A percentile compares a stretch with the other conserved stretches of the same genome.
phyloP scores from a whole-genome alignment of 2,888 invertebrate species.

The Amblyjoppa proteus region DNA sequence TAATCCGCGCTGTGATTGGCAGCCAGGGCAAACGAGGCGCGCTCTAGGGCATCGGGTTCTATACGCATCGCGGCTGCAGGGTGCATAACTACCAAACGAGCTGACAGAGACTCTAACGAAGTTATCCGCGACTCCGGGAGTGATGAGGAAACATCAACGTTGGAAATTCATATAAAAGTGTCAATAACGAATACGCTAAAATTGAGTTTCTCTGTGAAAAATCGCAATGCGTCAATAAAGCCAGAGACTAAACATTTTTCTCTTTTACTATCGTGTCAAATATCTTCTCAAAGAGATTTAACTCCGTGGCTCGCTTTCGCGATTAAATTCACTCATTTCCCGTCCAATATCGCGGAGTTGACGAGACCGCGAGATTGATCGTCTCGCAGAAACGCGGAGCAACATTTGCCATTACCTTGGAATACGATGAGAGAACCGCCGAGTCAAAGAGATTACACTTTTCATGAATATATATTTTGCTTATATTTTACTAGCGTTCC shows the following conservation, averaged over 20 bases:
- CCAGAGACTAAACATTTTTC: not conserved
- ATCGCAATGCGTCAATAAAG: not conserved
- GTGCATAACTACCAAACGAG: not conserved
- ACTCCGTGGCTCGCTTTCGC: slow-evolving; percentile 6
- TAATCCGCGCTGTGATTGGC: slow-evolving; percentile 55
- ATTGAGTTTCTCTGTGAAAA: slow-evolving; percentile 8
- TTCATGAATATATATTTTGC: slow-evolving; percentile 41
- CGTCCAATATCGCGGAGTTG: slow-evolving; percentile 25
- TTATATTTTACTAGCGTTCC: not conserved
- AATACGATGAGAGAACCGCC: not conserved
- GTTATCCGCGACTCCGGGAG: not conserved
- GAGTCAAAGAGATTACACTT: slow-evolving; percentile 48
- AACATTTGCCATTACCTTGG: slow-evolving; percentile 25
- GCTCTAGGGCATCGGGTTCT: slow-evolving; percentile 26
- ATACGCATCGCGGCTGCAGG: not conserved
- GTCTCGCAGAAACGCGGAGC: not conserved
- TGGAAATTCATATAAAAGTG: slow-evolving; percentile 37
- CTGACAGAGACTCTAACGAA: slow-evolving; percentile 20
- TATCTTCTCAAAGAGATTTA: slow-evolving; percentile 20
- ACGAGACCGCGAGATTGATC: slow-evolving; percentile 15
- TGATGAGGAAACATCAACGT: not conserved
- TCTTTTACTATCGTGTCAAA: not conserved
- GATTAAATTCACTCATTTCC: slow-evolving; percentile 25
- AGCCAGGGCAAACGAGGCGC: slow-evolving; percentile 48
- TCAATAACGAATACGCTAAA: slow-evolving; percentile 12